Evolutionary conservation across 2,797 vertebrate species (phyloP).

Genomic region (Pseudomugil gertrudae): DNA sequence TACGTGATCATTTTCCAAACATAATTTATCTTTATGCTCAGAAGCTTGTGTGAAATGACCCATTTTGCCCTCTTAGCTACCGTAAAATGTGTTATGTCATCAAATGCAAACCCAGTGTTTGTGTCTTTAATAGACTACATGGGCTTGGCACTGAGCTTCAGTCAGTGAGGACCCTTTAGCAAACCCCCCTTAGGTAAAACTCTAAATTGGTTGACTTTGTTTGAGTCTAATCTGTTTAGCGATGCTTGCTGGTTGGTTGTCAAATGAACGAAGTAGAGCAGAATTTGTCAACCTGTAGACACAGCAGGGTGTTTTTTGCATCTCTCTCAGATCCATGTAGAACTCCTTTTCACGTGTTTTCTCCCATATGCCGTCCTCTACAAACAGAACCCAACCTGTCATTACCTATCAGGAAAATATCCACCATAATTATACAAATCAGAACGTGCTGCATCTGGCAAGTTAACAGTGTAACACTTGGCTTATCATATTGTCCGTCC

Average conservation of each 20-base stretch:
- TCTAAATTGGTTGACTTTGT: constrained; percentile 16
- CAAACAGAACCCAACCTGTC: constrained; percentile 42
- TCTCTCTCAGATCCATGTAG: constrained; percentile 5
- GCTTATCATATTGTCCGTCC: constrained; percentile 51
- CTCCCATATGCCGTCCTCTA: constrained; percentile 16
- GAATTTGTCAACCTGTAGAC: constrained; percentile 27
- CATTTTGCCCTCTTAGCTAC: constrained; percentile 43
- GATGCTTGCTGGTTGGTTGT: constrained; percentile 21
- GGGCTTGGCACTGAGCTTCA: constrained; percentile 2
- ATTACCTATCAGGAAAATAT: constrained; percentile 26
- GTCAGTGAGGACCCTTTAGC: constrained; percentile 17
- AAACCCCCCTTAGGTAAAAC: constrained; percentile 32
- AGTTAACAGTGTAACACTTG: constrained; percentile 36
- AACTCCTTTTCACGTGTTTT: constrained; percentile 6
- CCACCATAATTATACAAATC: constrained; percentile 57
- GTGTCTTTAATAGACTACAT: constrained; percentile 1
- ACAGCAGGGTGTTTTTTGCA: neutral
- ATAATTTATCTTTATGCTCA: constrained; percentile 42
- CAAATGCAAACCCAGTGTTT: neutral
- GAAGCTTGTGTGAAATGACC: constrained; percentile 34
- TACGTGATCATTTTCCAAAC: constrained; percentile 36
- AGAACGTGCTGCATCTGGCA: constrained; percentile 43
- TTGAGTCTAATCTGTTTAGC: constrained; percentile 43
- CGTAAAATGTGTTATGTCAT: constrained; percentile 8
- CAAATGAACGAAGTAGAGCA: constrained; percentile 15